A percentile compares a stretch with the other conserved stretches of the same genome.
phyloP scores from a whole-genome alignment of 2,113 vertebrate genomes.

The Myanophis thanlyinensis region DNA sequence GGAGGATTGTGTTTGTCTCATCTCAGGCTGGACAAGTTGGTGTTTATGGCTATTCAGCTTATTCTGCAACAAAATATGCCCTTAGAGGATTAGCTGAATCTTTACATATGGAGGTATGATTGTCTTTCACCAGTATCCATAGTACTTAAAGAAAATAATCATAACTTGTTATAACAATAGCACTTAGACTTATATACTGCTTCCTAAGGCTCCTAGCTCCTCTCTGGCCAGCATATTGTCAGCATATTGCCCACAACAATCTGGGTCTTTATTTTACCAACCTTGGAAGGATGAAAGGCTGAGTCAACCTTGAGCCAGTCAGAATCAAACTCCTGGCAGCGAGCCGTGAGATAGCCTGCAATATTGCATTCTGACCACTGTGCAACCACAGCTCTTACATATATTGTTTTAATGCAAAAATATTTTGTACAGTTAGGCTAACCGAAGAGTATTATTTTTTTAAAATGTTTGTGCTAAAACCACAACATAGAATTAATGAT shows the following conservation, averaged over 20 bases:
- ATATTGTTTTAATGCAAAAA: background rate
- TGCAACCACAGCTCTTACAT: too few species aligned
- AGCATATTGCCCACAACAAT: background rate
- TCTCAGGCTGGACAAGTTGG: slow-evolving; percentile 95
- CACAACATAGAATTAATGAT: background rate
- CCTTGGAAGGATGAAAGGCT: too few species aligned
- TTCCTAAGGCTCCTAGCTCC: background rate
- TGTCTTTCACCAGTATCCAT: background rate
- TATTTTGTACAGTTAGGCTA: background rate
- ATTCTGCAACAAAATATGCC: slow-evolving; percentile 94
- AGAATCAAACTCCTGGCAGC: too few species aligned
- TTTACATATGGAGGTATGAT: slow-evolving; percentile 93
- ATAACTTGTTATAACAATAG: background rate
- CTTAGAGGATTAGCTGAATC: slow-evolving; percentile 92
- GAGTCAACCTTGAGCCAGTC: too few species aligned
- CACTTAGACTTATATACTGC: background rate
- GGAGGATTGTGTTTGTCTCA: slow-evolving; percentile 92
- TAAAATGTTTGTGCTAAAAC: background rate
- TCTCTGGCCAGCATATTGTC: background rate
- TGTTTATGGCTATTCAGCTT: slow-evolving; percentile 91
- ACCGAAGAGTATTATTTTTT: background rate
- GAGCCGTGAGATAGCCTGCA: too few species aligned
- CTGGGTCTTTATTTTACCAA: too few species aligned
- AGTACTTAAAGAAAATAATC: background rate
- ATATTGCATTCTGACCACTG: too few species aligned